phyloP scores from a whole-genome alignment of 2,797 vertebrate species.

The Oreonectes daqikongensis region DNA sequence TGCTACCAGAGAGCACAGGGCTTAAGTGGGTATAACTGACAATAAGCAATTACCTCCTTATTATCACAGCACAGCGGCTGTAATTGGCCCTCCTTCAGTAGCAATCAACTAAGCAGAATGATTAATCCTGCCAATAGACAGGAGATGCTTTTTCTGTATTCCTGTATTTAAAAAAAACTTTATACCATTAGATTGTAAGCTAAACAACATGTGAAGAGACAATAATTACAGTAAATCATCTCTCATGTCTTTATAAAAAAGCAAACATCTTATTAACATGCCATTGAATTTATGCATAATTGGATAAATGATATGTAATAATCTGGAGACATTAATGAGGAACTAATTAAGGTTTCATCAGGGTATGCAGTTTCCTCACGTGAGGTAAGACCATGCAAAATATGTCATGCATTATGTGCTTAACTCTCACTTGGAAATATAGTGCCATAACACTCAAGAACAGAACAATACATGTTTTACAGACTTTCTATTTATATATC shows the following conservation, averaged over 20 bases:
- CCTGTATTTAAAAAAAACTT: not conserved
- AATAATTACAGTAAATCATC: too few species aligned
- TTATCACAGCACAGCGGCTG: conserved; percentile 71
- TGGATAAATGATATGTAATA: not conserved
- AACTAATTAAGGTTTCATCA: not conserved
- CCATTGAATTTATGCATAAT: not conserved
- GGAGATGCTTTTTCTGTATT: conserved; percentile 22
- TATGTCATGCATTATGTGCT: not conserved
- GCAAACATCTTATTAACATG: not conserved
- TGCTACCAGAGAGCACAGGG: conserved; percentile 60
- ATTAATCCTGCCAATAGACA: conserved; percentile 45
- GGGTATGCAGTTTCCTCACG: not conserved
- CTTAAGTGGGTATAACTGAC: conserved; percentile 68
- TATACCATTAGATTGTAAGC: not conserved
- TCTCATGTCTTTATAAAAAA: not conserved
- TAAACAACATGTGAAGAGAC: not conserved
- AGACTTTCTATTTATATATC: too few species aligned
- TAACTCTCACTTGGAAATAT: not conserved
- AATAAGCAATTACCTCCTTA: conserved; percentile 74
- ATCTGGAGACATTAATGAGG: not conserved
- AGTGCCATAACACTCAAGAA: too few species aligned
- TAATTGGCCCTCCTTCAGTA: conserved; percentile 68
- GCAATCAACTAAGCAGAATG: conserved; percentile 59
- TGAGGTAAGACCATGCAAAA: not conserved
- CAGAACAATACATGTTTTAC: too few species aligned